Base-by-base conservation (phyloP, 2,888 invertebrate genomes). In the Parapristionchus giblindavisi region DNA sequence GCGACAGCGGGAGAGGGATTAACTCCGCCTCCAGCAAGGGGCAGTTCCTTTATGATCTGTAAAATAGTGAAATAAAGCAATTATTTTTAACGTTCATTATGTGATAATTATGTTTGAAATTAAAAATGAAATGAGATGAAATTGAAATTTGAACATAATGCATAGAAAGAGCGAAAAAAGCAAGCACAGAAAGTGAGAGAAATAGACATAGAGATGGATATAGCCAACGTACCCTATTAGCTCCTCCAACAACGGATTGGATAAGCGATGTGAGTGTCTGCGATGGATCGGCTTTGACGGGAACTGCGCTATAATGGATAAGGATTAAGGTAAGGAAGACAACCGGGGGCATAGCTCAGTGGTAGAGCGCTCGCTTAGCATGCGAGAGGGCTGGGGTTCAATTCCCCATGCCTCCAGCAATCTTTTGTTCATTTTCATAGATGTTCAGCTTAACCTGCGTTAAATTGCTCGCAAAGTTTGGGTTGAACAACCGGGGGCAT, bases 281-380 rank as follows among this genome's bases (percentile, higher is more conserved):
- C 34, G 73, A 60, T 1, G 73, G 54, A 51, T 73, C 73, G 3
- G 72, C 51, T 24, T 36, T 29, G 48, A n/a, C n/a, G n/a, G n/a
- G n/a, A n/a, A n/a, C n/a, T n/a, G n/a, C n/a, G n/a, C n/a, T n/a
- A n/a, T n/a, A n/a, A n/a, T n/a, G n/a, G n/a, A n/a, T n/a, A n/a
- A n/a, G n/a, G n/a, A n/a, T n/a, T n/a, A n/a, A n/a, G n/a, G n/a
- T n/a, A n/a, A n/a, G n/a, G n/a, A n/a, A n/a, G n/a, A n/a, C n/a
- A n/a, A n/a, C n/a, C 80, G n/a, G n/a, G n/a, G n/a, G n/a, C n/a
- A n/a, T n/a, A n/a, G n/a, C n/a, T n/a, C n/a, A n/a, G n/a, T n/a
- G n/a, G n/a, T n/a, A n/a, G n/a, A n/a, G n/a, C n/a, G n/a, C n/a
- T 78, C 78, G 77, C 80, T 80, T 80, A 71, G 80, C 77, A 75